Conservation (phyloP, 2,797 vertebrate genomes). For the Squalus acanthias region DNA sequence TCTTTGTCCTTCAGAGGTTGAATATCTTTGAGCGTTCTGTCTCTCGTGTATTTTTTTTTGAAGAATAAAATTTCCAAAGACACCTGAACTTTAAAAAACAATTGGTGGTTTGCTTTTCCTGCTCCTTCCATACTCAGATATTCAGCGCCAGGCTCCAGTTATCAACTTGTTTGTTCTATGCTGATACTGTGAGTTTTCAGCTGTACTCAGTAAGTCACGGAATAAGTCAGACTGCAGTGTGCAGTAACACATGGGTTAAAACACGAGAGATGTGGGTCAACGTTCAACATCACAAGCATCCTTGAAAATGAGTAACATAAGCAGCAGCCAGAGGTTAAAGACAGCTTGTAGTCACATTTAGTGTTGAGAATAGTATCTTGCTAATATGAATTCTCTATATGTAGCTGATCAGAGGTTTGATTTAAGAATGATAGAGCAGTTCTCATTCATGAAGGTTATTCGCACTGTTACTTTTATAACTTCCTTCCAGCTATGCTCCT, state of each 20-base stretch:
- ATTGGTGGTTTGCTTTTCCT: background rate
- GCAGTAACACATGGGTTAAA: background rate
- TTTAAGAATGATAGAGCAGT: background rate
- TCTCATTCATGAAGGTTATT: background rate
- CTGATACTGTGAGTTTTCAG: background rate
- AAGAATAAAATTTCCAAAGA: background rate
- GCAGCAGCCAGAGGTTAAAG: background rate
- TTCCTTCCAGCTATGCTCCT: background rate
- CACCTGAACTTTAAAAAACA: background rate
- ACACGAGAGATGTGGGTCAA: background rate
- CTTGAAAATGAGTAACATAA: background rate
- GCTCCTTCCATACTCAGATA: background rate
- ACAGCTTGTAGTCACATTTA: background rate
- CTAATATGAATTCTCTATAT: background rate
- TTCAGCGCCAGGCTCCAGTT: background rate
- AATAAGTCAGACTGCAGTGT: background rate
- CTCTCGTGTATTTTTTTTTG: background rate
- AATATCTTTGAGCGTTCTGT: background rate
- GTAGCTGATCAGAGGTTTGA: background rate
- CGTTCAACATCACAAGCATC: background rate
- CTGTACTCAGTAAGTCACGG: background rate
- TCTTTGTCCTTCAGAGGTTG: background rate
- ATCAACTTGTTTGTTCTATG: background rate
- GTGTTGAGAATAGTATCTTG: background rate
- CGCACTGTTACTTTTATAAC: background rate